Evolutionary conservation across 2,888 invertebrate genomes (phyloP).

Genomic region (Drosophila neonasuta): DNA sequence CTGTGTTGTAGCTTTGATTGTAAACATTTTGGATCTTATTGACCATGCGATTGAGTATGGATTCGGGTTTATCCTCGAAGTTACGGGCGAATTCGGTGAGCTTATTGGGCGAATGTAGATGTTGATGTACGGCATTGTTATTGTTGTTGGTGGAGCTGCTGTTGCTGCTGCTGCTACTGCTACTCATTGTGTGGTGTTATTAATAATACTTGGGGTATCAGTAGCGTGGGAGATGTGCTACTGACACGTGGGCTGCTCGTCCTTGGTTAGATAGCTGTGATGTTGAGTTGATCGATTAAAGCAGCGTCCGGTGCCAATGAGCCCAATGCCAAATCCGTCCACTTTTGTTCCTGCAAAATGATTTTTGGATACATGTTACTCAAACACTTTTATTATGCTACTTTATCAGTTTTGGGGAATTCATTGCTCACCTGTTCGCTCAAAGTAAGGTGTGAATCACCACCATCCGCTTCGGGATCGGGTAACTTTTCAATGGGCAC

Average conservation of each 20-base stretch:
- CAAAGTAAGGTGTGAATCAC: constrained; percentile 93
- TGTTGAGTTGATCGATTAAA: constrained; percentile 80
- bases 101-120: constrained; percentile 86
- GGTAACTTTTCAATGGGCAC: constrained; percentile 94
- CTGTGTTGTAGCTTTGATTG: constrained; percentile 81
- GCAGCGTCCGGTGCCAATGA: constrained; percentile 81
- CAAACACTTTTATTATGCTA: not conserved
- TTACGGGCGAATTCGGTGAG: constrained; percentile 89
- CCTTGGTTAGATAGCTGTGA: constrained; percentile 78
- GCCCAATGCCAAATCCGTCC: constrained; percentile 85
- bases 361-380: not conserved
- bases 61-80: constrained; percentile 82
- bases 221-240: constrained; percentile 49
- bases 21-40: constrained; percentile 82
- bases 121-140: constrained; percentile 83
- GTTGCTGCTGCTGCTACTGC: constrained; percentile 33
- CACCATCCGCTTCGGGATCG: constrained; percentile 96
- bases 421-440: constrained; percentile 91
- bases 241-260: constrained; percentile 34
- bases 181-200: constrained; percentile 53
- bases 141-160: constrained; percentile 40
- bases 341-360: constrained; percentile 85
- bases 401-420: constrained; percentile 60
- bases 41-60: constrained; percentile 81
- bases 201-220: constrained; percentile 34